Evolutionary conservation across 2,797 vertebrate genomes (phyloP).

Genomic region (Neosilurus mollespiculum): DNA sequence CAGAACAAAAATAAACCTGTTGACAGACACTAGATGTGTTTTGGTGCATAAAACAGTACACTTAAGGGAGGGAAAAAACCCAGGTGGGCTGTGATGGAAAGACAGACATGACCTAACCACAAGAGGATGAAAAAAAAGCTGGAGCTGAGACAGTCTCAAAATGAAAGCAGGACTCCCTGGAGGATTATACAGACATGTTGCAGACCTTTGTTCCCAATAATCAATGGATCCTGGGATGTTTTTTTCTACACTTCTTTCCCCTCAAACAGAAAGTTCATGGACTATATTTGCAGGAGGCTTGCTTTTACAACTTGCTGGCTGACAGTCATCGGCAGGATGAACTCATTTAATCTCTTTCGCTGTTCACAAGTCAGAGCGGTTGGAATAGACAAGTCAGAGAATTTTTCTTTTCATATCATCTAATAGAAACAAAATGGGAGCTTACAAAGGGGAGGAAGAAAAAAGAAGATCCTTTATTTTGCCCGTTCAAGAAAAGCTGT

Average conservation of each 20-base stretch:
- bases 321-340: constrained; percentile 32
- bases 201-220: constrained; percentile 39
- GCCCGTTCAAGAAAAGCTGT: background rate
- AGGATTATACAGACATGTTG: constrained; percentile 34
- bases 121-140: constrained; percentile 12
- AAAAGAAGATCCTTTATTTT: constrained; percentile 5
- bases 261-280: constrained; percentile 11
- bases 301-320: constrained; percentile 14
- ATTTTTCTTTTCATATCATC: constrained; percentile 31
- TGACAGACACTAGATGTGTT: constrained; percentile 26
- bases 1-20: constrained; percentile 29
- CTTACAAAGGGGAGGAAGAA: constrained; percentile 11
- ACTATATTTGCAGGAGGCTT: constrained; percentile 18
- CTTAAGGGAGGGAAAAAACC: background rate
- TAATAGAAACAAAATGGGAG: constrained; percentile 14
- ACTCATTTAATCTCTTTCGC: constrained; percentile 35
- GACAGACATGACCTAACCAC: constrained; percentile 10
- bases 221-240: constrained; percentile 11
- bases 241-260: constrained; percentile 6
- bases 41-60: background rate
- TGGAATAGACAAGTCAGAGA: constrained; percentile 27
- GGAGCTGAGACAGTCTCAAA: constrained; percentile 19
- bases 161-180: constrained; percentile 33
- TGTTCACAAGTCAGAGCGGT: constrained; percentile 27
- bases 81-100: constrained; percentile 4